Base-by-base conservation (phyloP, 23 tunicate genomes). In the Corella eumyota region DNA sequence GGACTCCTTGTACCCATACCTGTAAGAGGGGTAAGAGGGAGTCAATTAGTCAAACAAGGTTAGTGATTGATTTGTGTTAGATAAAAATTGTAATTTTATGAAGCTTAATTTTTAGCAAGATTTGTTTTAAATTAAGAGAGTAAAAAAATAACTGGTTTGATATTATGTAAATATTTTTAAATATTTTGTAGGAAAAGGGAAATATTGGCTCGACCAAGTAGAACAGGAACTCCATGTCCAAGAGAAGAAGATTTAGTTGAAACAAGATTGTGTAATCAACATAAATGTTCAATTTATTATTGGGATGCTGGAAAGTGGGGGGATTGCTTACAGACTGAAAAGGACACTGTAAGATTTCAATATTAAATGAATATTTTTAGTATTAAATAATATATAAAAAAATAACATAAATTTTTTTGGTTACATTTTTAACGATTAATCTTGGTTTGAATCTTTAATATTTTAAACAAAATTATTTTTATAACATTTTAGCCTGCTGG, bases 1-100 rank as follows among this genome's bases (percentile, higher is more conserved):
- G 94, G 94, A 47, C 78, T 3, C 84, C 94, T 1, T 84, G 94
- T 52, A 38, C 83, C 2, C 61, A 65, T 47, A 58, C 48, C n/a
- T 84, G 94, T 56, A 72, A 66, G 37, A 34, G 77, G 36, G 79
- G 90, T 13, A 81, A 56, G 51, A 65, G 60, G 50, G 64, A 58
- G 25, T 65, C 79, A 11, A 54, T 32, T 17, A 30, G 28, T n/a
- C 79, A 72, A 40, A 71, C 64, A 30, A 79, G 88, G 88, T 79
- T 32, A n/a, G n/a, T 13, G 15, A 11, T 44, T 44, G 11, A 44
- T 44, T 44, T 11, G 48, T 15, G 11, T 44, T 15, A 11, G 15
- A 44, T 44, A 44, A 11, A 15, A 11, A 44, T 15, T 11, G 48
- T 44, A n/a, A n/a, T n/a, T n/a, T n/a, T n/a, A n/a, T n/a, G n/a